These are phyloP conservation scores for Chouioia cunea DNA, from an alignment of 2,888 invertebrate species.

Conservation along the genomic window DNA sequence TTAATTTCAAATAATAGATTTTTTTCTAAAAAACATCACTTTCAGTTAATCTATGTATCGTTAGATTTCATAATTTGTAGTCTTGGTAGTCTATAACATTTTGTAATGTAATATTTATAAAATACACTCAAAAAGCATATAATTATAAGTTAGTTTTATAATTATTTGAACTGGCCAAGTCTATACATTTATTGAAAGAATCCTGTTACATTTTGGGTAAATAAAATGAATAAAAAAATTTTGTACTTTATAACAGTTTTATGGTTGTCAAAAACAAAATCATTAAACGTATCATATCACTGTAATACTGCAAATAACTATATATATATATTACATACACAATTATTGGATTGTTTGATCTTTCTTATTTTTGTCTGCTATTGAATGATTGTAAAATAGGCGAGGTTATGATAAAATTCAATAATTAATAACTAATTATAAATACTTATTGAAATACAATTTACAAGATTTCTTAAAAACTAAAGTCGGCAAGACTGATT, in stretches of 20 bases:
- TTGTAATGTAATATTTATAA: constrained; percentile 8
- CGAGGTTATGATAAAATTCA: constrained; percentile 33
- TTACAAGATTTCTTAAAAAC: constrained; percentile 34
- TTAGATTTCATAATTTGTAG: constrained; percentile 11
- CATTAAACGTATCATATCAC: constrained; percentile 3
- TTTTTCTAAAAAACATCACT: constrained; percentile 7
- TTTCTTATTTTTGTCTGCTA: constrained; percentile 19
- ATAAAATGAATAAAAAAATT: constrained; percentile 6
- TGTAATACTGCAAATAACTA: constrained; percentile 29
- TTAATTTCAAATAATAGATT: constrained; percentile 13
- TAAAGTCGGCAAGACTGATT: constrained; percentile 42
- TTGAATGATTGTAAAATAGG: constrained; percentile 26
- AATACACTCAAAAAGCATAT: constrained; percentile 9
- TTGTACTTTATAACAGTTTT: constrained; percentile 17
- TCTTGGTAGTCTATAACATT: constrained; percentile 3
- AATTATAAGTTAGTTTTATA: constrained; percentile 33
- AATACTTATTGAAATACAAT: constrained; percentile 44
- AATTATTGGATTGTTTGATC: constrained; percentile 17
- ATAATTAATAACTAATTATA: constrained; percentile 37
- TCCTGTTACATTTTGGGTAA: constrained; percentile 8
- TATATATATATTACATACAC: constrained; percentile 34
- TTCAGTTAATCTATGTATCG: constrained; percentile 4
- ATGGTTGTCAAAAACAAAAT: constrained; percentile 7
- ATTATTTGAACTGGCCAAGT: constrained; percentile 35
- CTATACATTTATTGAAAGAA: constrained; percentile 1